A percentile compares a stretch with the other conserved stretches of the same genome.
Evolutionary conservation across 2,113 vertebrate genomes (phyloP).

Genomic region (Xenus cinereus): DNA sequence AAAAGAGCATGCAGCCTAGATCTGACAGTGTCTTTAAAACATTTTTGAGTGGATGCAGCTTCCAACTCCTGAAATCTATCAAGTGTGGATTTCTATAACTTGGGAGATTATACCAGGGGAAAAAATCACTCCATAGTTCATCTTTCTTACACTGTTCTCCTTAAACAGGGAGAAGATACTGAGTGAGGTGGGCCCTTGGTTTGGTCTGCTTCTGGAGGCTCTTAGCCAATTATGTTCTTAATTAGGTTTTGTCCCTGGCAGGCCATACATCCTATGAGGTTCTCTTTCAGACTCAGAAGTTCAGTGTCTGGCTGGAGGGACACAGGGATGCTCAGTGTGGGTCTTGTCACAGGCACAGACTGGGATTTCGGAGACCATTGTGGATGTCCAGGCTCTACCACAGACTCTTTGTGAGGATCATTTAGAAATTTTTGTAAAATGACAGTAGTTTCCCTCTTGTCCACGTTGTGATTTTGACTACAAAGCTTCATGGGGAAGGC

Average conservation of each 20-base stretch:
- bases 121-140: neutral
- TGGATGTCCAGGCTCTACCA: neutral
- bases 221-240: neutral
- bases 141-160: neutral
- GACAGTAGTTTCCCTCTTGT: neutral
- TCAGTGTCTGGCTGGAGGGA: neutral
- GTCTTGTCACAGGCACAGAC: neutral
- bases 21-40: neutral
- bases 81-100: neutral
- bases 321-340: fast-evolving
- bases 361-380: neutral
- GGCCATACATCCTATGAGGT: fast-evolving
- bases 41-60: neutral
- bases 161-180: neutral
- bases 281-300: neutral
- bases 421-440: neutral
- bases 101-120: neutral
- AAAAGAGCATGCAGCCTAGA: neutral
- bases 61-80: neutral
- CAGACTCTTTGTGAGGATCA: neutral
- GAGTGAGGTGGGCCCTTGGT: neutral
- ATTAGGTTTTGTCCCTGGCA: neutral
- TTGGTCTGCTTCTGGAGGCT: neutral
- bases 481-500: neutral
- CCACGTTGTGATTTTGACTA: neutral